phyloP scores from a whole-genome alignment of 2,888 invertebrate species.

The Coleophora deauratella region DNA sequence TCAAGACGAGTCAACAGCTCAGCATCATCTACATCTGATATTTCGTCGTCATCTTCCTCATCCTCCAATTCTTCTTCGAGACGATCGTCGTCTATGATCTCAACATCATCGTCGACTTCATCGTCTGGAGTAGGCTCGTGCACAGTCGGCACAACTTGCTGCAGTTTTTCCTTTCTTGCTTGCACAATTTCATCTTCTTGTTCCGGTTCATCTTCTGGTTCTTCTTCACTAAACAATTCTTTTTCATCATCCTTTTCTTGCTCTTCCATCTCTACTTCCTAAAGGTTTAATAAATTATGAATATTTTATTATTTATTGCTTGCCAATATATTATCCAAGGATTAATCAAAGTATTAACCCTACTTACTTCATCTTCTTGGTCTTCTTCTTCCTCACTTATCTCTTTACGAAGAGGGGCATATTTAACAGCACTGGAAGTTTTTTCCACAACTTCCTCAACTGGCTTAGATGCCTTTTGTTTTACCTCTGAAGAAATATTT shows the following conservation, averaged over 20 bases:
- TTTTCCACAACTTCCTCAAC: slow-evolving; percentile 24
- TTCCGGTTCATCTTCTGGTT: slow-evolving; percentile 38
- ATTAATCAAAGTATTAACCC: too few species aligned
- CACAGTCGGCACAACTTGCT: slow-evolving; percentile 18
- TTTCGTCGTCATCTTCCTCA: slow-evolving; percentile 66
- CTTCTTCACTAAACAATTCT: slow-evolving; percentile 55
- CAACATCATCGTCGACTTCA: slow-evolving; percentile 53
- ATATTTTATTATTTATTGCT: slow-evolving; percentile 9
- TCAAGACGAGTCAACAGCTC: slow-evolving; percentile 81
- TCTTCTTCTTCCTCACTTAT: slow-evolving; percentile 39
- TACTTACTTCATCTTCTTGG: slow-evolving; percentile 22
- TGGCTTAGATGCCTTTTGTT: slow-evolving; percentile 25
- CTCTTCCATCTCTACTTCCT: slow-evolving; percentile 22
- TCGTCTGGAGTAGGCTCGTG: slow-evolving; percentile 2
- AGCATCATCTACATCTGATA: slow-evolving; percentile 79
- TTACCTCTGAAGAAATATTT: slow-evolving; percentile 20
- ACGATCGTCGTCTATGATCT: slow-evolving; percentile 63
- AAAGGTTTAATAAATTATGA: slow-evolving; percentile 7
- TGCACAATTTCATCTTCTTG: slow-evolving; percentile 42
- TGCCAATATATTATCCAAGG: too few species aligned
- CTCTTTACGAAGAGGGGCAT: slow-evolving; percentile 28
- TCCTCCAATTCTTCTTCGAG: slow-evolving; percentile 63
- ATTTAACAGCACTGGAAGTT: slow-evolving; percentile 24
- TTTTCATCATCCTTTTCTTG: slow-evolving; percentile 20
- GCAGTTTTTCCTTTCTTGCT: slow-evolving; percentile 24